Base-by-base conservation (phyloP, 2,113 vertebrate genomes). In the Aviceda subcristata region DNA sequence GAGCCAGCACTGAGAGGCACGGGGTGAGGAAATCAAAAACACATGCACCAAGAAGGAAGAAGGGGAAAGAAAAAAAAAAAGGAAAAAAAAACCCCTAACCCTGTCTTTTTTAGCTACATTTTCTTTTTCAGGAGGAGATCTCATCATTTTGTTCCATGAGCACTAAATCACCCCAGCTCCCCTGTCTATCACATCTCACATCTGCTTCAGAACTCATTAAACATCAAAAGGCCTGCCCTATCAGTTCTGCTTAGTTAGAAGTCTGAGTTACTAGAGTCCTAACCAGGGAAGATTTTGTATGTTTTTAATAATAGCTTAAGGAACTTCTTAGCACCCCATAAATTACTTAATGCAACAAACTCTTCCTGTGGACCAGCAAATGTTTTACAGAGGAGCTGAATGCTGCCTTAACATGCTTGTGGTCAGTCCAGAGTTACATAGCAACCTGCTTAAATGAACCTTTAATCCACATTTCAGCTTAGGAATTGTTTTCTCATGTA, bases 231-330 rank as follows among this genome's bases (percentile, higher is more conserved):
- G 91, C 85, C 76, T 60, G 96, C 95, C 97, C 98, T 97, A 98
- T 98, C 98, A 98, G 98, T 98, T 98, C 98, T 98, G 98, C 98
- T 98, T 98, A 98, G 98, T 98, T 98, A 98, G 98, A 98, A 97
- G 98, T 91, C 97, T 98, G 97, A 98, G 97, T 98, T 98, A 97
- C 97, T 90, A 97, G 97, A 96, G 95, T 86, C 94, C 96, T 98
- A 98, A 98, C 97, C 97, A 97, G 94, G 97, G 97, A 98, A 97
- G 98, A 97, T 97, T 97, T 98, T 98, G 98, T 97, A 97, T 98
- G 98, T 98, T 98, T 98, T 98, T 98, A 98, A 98, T 98, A 98
- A 98, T 97, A 97, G 98, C 98, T 98, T 98, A 98, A 98, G 98
- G 98, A 98, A 98, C 98, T 98, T 98, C 98, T 98, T 98, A 98